A percentile compares a stretch with the other conserved stretches of the same genome.
Conservation (phyloP, 37 sponge, comb jelly and placozoan genomes). For the Ianthella basta region DNA sequence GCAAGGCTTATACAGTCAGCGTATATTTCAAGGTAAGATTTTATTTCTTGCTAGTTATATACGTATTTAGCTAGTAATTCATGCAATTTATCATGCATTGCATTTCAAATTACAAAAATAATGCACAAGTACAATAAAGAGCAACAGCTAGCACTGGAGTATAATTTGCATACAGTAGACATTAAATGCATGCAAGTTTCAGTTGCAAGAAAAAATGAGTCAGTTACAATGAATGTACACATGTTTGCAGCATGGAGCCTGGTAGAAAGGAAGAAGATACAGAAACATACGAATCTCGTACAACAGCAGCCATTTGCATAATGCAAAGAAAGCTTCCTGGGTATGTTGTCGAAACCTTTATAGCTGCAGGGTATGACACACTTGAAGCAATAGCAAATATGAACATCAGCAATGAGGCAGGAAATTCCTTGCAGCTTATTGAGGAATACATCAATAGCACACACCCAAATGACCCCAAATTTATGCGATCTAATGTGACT, state of each 20-base stretch:
- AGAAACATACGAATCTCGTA: not conserved
- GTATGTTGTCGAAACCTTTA: constrained; percentile 31
- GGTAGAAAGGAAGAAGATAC: not conserved
- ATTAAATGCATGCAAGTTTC: no score
- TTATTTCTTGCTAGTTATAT: not conserved
- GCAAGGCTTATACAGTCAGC: not conserved
- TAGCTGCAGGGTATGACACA: constrained; percentile 41
- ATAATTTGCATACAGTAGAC: no score
- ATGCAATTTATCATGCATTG: not conserved
- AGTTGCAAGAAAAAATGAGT: no score
- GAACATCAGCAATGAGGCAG: constrained; percentile 8
- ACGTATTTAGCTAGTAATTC: not conserved
- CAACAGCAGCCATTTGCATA: not conserved
- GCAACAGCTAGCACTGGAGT: no score
- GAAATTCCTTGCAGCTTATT: constrained; percentile 30
- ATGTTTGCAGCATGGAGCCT: constrained; percentile 14
- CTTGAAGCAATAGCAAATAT: constrained; percentile 16
- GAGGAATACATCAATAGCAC: constrained; percentile 21
- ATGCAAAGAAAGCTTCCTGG: constrained; percentile 25
- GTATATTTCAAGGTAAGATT: not conserved
- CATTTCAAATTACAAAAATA: no score
- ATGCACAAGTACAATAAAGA: no score
- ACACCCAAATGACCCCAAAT: not conserved
- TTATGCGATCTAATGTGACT: not conserved
- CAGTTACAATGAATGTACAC: not conserved